Evolutionary conservation across 2,888 invertebrate genomes (phyloP).

Genomic region (Augochlorella aurata): DNA sequence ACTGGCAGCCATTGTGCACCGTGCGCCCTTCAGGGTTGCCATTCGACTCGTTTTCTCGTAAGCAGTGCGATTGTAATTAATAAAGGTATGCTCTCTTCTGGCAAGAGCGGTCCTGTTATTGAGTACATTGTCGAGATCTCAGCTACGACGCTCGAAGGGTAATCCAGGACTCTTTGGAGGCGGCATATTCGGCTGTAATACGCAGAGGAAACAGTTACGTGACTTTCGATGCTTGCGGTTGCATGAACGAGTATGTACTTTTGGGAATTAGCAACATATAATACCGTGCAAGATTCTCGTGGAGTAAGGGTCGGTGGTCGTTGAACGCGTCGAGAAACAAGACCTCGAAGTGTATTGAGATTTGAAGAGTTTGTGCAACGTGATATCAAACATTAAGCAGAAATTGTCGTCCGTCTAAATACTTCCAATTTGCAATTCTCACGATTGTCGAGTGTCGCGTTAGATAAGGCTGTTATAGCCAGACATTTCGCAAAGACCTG

Average conservation of each 20-base stretch:
- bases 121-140: not conserved
- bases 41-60: slow-evolving; percentile 39
- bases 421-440: not conserved
- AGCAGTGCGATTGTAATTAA: slow-evolving; percentile 42
- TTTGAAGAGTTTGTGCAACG: not conserved
- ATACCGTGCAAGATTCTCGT: slow-evolving; percentile 14
- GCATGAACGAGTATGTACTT: not conserved
- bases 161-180: not conserved
- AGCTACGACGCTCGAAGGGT: not conserved
- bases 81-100: not conserved
- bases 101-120: not conserved
- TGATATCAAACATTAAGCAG: slow-evolving; percentile 2
- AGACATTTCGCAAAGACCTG: not conserved
- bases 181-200: slow-evolving; percentile 11
- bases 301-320: not conserved
- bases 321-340: slow-evolving; percentile 1
- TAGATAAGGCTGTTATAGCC: not conserved
- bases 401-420: not conserved
- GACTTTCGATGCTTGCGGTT: not conserved
- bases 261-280: slow-evolving; percentile 21
- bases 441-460: not conserved
- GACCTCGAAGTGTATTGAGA: slow-evolving; percentile 19
- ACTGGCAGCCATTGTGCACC: slow-evolving; percentile 63
- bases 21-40: slow-evolving; percentile 63
- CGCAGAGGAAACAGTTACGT: slow-evolving; percentile 20